Evolutionary conservation across 2,888 invertebrate species (phyloP).

Genomic region (Tetranychus truncatus): DNA sequence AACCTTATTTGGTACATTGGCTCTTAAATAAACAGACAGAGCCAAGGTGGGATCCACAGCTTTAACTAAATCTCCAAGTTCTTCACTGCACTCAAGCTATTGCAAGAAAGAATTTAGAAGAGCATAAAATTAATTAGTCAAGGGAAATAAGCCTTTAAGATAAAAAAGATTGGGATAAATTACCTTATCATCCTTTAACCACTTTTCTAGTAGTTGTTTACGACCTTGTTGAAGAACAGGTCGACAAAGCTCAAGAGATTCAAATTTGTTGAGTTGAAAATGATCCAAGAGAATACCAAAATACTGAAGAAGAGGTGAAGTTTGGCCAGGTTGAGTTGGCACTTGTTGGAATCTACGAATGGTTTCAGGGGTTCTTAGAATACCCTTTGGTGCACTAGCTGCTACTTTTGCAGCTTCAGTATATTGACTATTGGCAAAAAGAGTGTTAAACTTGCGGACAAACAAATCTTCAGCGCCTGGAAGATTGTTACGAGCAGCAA

Average conservation of each 20-base stretch:
- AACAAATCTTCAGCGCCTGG: slow-evolving; percentile 95
- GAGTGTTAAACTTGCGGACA: slow-evolving; percentile 86
- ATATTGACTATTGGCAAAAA: slow-evolving; percentile 86
- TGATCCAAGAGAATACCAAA: slow-evolving; percentile 95
- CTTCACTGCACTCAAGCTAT: slow-evolving; percentile 82
- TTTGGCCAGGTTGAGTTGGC: slow-evolving; percentile 60
- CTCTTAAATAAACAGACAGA: slow-evolving; percentile 84
- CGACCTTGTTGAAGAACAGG: slow-evolving; percentile 88
- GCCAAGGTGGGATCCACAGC: slow-evolving; percentile 90
- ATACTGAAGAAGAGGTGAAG: slow-evolving; percentile 90
- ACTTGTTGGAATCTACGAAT: slow-evolving; percentile 97
- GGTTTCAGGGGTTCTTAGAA: slow-evolving; percentile 88
- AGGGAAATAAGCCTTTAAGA: background rate
- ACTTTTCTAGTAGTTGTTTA: slow-evolving; percentile 89
- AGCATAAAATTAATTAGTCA: too few relatives aligned
- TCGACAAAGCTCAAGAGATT: slow-evolving; percentile 88
- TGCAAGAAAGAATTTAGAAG: background rate
- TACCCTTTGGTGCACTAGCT: slow-evolving; percentile 92
- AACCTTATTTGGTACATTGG: slow-evolving; percentile 93
- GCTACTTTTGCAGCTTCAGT: slow-evolving; percentile 94
- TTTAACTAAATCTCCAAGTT: slow-evolving; percentile 92
- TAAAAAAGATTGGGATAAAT: slow-evolving; percentile 89
- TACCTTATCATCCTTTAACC: slow-evolving; percentile 94
- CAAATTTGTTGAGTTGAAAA: slow-evolving; percentile 92
- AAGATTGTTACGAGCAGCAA: slow-evolving; percentile 73